phyloP scores from a whole-genome alignment of 2,888 invertebrate species.

The Ptilodon capucinus region DNA sequence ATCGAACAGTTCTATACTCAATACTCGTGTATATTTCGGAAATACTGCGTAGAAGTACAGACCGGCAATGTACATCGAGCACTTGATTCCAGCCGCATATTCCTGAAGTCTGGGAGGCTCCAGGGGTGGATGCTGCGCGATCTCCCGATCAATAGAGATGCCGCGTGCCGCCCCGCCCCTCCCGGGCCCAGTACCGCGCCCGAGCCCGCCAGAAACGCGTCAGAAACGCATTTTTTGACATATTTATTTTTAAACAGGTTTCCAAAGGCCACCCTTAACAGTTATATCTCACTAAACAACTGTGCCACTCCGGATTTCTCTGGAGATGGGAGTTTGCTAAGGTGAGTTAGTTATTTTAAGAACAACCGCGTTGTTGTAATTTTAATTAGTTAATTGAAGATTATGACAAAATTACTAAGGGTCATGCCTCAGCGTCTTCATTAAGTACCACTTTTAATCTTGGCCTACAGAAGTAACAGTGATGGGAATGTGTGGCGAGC shows the following conservation, averaged over 20 bases:
- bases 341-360: too few relatives aligned
- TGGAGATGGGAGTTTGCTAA: constrained; percentile 62
- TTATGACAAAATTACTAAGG: too few relatives aligned
- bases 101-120: constrained; percentile 27
- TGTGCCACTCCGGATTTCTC: constrained; percentile 42
- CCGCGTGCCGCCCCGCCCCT: constrained; percentile 29
- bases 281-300: constrained; percentile 20
- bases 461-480: too few relatives aligned
- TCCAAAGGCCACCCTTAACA: constrained; percentile 15
- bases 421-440: too few relatives aligned
- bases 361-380: too few relatives aligned
- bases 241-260: constrained; percentile 26
- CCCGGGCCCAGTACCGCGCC: constrained; percentile 55
- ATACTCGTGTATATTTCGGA: too few relatives aligned
- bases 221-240: constrained; percentile 24
- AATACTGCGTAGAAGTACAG: too few relatives aligned
- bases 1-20: too few relatives aligned
- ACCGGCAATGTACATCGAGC: constrained; percentile 39
- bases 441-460: too few relatives aligned
- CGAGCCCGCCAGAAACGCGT: constrained; percentile 30
- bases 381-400: too few relatives aligned
- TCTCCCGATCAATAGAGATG: constrained; percentile 60
- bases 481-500: too few relatives aligned
- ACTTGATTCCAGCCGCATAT: constrained; percentile 8
- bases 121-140: constrained; percentile 66